Percentiles rank a stretch among this genome's conserved stretches.
Conservation (phyloP, 2,113 vertebrate species). For the Cichladusa arquata region DNA sequence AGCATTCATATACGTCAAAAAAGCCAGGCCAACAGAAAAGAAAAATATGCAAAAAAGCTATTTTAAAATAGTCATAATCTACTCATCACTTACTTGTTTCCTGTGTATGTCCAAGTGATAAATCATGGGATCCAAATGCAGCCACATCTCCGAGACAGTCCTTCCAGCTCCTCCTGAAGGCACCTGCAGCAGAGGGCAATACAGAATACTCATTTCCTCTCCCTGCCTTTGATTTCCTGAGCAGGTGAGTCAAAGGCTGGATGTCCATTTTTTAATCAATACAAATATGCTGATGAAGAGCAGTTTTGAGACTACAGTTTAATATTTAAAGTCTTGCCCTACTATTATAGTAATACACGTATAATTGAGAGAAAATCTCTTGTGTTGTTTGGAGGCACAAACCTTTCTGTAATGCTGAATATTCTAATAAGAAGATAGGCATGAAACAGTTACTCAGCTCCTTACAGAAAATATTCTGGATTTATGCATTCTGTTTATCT, state of each 20-base stretch:
- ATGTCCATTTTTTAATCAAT: not conserved
- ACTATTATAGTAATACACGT: not conserved
- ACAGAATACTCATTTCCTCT: not conserved
- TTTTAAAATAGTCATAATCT: not conserved
- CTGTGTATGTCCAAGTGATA: not conserved
- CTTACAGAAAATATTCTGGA: slow-evolving; percentile 5
- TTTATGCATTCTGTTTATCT: not conserved
- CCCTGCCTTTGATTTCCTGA: not conserved
- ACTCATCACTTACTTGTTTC: not conserved
- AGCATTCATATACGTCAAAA: not conserved
- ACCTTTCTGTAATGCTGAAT: not conserved
- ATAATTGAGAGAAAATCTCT: not conserved
- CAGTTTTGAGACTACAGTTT: not conserved
- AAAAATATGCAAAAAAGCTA: not conserved
- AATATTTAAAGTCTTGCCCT: not conserved
- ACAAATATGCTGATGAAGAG: not conserved
- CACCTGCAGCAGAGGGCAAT: not conserved
- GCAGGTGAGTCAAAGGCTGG: not conserved
- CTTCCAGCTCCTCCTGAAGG: not conserved
- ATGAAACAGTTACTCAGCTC: not conserved
- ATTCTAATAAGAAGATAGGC: not conserved
- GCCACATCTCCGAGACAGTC: rapidly evolving
- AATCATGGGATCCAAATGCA: not conserved
- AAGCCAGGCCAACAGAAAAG: not conserved
- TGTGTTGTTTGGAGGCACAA: not conserved